Evolutionary conservation across 2,888 invertebrate genomes (phyloP).

Genomic region (Pomacea canaliculata): DNA sequence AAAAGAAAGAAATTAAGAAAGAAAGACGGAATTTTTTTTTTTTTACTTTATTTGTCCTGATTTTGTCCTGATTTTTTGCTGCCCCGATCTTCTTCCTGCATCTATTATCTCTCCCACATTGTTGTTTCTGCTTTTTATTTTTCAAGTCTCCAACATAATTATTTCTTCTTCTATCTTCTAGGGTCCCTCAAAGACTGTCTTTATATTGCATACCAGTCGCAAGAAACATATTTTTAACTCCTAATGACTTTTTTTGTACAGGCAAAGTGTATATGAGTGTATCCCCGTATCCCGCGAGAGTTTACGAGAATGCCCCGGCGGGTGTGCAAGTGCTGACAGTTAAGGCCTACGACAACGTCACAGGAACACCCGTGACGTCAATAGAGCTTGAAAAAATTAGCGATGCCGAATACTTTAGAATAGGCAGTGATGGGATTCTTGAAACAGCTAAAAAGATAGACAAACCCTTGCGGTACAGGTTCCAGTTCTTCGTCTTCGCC

Average conservation of each 20-base stretch:
- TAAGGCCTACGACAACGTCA: constrained; percentile 41
- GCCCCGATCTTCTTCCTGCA: too few species aligned
- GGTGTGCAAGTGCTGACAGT: constrained; percentile 45
- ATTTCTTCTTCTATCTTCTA: too few species aligned
- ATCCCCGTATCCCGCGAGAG: constrained; percentile 46
- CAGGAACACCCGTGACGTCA: constrained; percentile 34
- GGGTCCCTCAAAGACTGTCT: too few species aligned
- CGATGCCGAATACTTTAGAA: constrained; percentile 42
- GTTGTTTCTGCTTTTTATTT: too few species aligned
- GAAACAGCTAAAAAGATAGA: constrained; percentile 41
- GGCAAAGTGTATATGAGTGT: constrained; percentile 35
- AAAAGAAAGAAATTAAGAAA: too few species aligned
- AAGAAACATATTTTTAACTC: too few species aligned
- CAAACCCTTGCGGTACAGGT: constrained; percentile 41
- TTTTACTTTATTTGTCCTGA: too few species aligned
- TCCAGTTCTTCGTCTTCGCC: constrained; percentile 45
- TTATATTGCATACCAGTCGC: too few species aligned
- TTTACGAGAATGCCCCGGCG: constrained; percentile 44
- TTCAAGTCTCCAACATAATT: too few species aligned
- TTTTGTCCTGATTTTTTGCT: too few species aligned
- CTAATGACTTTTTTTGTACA: not conserved
- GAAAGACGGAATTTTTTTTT: too few species aligned
- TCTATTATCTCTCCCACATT: too few species aligned
- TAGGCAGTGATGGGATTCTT: constrained; percentile 39
- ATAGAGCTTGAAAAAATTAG: constrained; percentile 34